Conservation (phyloP, 2,888 invertebrate genomes). For the Zygothrica quintamaculata region DNA sequence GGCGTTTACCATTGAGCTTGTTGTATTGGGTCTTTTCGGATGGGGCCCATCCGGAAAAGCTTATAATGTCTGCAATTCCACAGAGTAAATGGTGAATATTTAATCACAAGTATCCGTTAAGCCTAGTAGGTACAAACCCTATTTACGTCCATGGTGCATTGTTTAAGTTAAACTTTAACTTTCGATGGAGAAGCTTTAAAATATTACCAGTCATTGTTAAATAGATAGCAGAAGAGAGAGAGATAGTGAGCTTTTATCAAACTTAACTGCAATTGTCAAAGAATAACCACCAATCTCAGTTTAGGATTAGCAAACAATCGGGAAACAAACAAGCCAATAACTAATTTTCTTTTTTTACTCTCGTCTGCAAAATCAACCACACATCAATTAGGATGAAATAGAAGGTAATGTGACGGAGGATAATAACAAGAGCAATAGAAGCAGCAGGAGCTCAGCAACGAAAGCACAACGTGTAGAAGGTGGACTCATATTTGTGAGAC, state of each 20-base stretch:
- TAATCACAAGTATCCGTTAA: slow-evolving; percentile 40
- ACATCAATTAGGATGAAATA: slow-evolving; percentile 64
- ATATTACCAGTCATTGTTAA: too few relatives aligned
- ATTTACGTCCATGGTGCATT: slow-evolving; percentile 29
- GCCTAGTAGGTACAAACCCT: slow-evolving; percentile 11
- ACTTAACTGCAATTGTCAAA: slow-evolving; percentile 22
- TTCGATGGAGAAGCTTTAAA: too few relatives aligned
- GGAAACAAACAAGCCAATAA: slow-evolving; percentile 53
- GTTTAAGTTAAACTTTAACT: slow-evolving; percentile 56
- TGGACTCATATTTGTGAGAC: slow-evolving; percentile 86
- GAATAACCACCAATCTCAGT: slow-evolving; percentile 30
- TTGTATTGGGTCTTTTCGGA: background rate
- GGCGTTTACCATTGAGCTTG: slow-evolving; percentile 28
- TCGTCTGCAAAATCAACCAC: slow-evolving; percentile 25
- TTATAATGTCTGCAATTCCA: slow-evolving; percentile 59
- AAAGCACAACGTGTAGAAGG: slow-evolving; percentile 84
- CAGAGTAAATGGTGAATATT: slow-evolving; percentile 63
- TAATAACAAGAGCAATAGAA: slow-evolving; percentile 44
- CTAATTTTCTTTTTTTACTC: slow-evolving; percentile 22
- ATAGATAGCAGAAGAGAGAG: too few relatives aligned
- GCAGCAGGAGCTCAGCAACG: slow-evolving; percentile 39
- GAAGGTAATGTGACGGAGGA: slow-evolving; percentile 56
- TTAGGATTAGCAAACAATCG: slow-evolving; percentile 10
- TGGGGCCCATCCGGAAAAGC: slow-evolving; percentile 29
- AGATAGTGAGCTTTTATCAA: too few relatives aligned